Percentiles rank a stretch among this genome's conserved stretches.
These are phyloP conservation scores for Nansenia antarctica DNA, from an alignment of 2,113 vertebrate species.

Conservation along the genomic window DNA sequence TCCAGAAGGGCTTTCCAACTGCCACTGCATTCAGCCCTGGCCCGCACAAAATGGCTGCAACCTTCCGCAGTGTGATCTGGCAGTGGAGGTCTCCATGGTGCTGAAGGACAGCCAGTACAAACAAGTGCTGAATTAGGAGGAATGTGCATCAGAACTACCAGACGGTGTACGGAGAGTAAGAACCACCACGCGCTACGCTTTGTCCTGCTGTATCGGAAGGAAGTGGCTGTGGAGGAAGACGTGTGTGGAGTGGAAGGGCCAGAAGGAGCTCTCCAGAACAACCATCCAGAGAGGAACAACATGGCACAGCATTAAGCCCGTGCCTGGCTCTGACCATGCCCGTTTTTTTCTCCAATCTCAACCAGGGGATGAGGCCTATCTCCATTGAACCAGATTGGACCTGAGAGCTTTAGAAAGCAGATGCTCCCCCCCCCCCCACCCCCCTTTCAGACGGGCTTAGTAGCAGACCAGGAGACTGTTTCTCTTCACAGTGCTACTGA, in stretches of 20 bases:
- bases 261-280: conserved; percentile 12
- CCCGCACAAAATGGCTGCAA: conserved; percentile 55
- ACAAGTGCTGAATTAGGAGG: conserved; percentile 50
- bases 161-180: conserved; percentile 25
- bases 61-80: not conserved
- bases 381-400: conserved; percentile 25
- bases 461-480: conserved; percentile 38
- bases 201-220: conserved; percentile 21
- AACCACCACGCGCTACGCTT: conserved; percentile 1
- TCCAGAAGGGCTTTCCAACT: conserved; percentile 55
- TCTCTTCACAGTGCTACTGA: conserved; percentile 30
- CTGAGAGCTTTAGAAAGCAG: conserved; percentile 25
- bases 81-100: conserved; percentile 1
- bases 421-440: no score
- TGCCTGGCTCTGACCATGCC: conserved; percentile 1
- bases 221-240: conserved; percentile 39
- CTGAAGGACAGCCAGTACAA: conserved; percentile 47
- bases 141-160: conserved; percentile 1
- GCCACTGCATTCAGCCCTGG: conserved; percentile 35
- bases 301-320: conserved; percentile 15
- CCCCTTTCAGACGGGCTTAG: conserved; percentile 33
- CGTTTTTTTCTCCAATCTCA: conserved; percentile 36
- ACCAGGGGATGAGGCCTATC: conserved; percentile 18
- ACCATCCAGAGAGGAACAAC: conserved; percentile 12
- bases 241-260: conserved; percentile 15